A percentile compares a stretch with the other conserved stretches of the same genome.
Evolutionary conservation across 2,888 invertebrate genomes (phyloP).

Genomic region (Sarcophaga variegata): DNA sequence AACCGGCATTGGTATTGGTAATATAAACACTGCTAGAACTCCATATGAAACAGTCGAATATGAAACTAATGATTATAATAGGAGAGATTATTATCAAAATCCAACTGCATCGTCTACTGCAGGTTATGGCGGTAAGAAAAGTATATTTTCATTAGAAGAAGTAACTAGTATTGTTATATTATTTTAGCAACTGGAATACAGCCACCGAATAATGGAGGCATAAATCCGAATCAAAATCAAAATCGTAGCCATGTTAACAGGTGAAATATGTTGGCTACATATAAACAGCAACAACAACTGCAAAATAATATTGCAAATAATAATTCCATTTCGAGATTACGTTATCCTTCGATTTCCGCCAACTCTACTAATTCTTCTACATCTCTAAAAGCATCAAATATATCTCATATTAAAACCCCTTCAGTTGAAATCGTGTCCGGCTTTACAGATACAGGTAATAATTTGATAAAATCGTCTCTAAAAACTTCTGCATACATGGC

Average conservation of each 20-base stretch:
- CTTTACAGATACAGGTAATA: constrained; percentile 66
- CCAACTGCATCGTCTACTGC: constrained; percentile 75
- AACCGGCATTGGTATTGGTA: constrained; percentile 67
- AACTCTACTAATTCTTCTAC: constrained; percentile 64
- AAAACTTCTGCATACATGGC: constrained; percentile 56
- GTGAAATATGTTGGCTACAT: constrained; percentile 79
- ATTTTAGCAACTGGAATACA: constrained; percentile 68
- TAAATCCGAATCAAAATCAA: constrained; percentile 81
- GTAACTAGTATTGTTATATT: constrained; percentile 26
- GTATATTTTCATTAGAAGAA: background rate
- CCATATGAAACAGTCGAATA: constrained; percentile 80
- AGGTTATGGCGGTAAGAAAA: constrained; percentile 77
- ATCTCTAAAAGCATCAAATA: constrained; percentile 57
- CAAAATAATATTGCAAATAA: constrained; percentile 66
- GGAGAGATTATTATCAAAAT: constrained; percentile 81
- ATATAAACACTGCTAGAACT: constrained; percentile 70
- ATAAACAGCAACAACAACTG: constrained; percentile 64
- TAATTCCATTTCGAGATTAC: constrained; percentile 66
- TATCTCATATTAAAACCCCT: constrained; percentile 56
- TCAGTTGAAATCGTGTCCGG: constrained; percentile 50
- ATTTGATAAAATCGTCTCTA: constrained; percentile 60
- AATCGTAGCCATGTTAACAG: constrained; percentile 81
- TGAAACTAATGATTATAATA: constrained; percentile 78
- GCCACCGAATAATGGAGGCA: constrained; percentile 74
- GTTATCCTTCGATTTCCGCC: constrained; percentile 64